Percentiles rank a stretch among this genome's conserved stretches.
phyloP scores from a whole-genome alignment of 2,888 invertebrate genomes.

The Sinohyriopsis cumingii region DNA sequence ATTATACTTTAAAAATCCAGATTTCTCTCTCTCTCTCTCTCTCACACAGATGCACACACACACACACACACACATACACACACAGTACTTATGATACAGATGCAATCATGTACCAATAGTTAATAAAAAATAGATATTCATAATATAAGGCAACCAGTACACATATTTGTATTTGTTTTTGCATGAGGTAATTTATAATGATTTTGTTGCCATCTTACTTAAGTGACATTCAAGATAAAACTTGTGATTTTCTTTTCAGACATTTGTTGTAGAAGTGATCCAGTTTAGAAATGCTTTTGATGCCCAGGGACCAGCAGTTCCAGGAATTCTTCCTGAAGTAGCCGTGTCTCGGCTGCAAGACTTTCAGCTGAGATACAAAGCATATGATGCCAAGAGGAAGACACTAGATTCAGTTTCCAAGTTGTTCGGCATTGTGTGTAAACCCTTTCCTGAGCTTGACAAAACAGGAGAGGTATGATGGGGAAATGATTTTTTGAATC shows the following conservation, averaged over 20 bases:
- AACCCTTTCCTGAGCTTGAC: conserved; percentile 71
- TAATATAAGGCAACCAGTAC: too few relatives aligned
- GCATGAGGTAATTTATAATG: too few relatives aligned
- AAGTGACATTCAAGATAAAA: neutral
- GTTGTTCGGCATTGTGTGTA: conserved; percentile 70
- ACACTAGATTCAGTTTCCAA: conserved; percentile 72
- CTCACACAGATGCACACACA: too few relatives aligned
- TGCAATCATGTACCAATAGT: too few relatives aligned
- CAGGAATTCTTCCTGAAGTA: conserved; percentile 69
- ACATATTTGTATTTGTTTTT: too few relatives aligned
- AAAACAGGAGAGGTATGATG: conserved; percentile 69
- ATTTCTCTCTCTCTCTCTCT: too few relatives aligned
- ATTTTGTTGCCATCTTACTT: too few relatives aligned
- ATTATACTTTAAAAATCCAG: too few relatives aligned
- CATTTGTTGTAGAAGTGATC: conserved; percentile 72
- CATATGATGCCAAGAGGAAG: conserved; percentile 68
- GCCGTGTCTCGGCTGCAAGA: conserved; percentile 68
- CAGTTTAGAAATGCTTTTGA: conserved; percentile 72
- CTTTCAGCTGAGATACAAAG: conserved; percentile 68
- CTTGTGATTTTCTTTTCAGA: conserved; percentile 52
- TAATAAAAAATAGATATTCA: too few relatives aligned
- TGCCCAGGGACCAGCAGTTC: conserved; percentile 70
- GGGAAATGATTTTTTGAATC: neutral
- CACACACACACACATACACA: too few relatives aligned
- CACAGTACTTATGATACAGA: too few relatives aligned